A percentile compares a stretch with the other conserved stretches of the same genome.
phyloP scores from a whole-genome alignment of 2,113 vertebrate genomes.

The Peromyscus leucopus region DNA sequence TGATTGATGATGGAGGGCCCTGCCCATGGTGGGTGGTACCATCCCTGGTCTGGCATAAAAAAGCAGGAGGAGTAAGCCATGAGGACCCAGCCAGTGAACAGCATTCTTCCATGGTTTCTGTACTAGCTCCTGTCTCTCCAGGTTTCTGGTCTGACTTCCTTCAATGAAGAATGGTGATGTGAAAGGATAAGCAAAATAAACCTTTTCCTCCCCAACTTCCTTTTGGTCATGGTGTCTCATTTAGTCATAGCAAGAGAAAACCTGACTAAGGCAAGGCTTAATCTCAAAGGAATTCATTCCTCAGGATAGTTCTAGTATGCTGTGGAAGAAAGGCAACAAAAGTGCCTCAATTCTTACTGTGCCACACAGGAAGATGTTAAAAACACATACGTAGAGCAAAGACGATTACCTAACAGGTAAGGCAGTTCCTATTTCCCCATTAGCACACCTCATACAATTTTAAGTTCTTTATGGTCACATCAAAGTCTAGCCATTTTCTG shows the following conservation, averaged over 20 bases:
- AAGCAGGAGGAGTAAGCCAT: neutral
- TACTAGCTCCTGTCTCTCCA: neutral
- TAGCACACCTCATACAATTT: conserved; percentile 5
- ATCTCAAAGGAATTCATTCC: neutral
- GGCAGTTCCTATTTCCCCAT: neutral
- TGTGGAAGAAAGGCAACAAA: neutral
- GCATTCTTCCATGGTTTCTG: neutral
- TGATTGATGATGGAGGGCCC: neutral
- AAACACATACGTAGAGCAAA: neutral
- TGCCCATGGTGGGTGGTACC: neutral
- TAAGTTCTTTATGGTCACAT: conserved; percentile 11
- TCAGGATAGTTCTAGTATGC: conserved; percentile 1
- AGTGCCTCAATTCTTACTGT: conserved; percentile 20
- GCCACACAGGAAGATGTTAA: conserved; percentile 10
- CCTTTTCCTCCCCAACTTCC: neutral
- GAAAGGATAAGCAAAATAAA: neutral
- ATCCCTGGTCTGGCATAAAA: neutral
- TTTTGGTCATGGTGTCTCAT: neutral
- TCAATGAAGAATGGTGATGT: neutral
- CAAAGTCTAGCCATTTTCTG: conserved; percentile 35
- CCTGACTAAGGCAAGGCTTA: neutral
- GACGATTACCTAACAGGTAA: neutral
- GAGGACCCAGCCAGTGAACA: neutral
- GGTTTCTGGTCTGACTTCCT: neutral
- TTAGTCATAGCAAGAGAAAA: neutral